Evolutionary conservation across 2,113 vertebrate genomes (phyloP), one percentile per base, ranked within the genome.

Genomic region (Chlorocebus sabaeus): DNA sequence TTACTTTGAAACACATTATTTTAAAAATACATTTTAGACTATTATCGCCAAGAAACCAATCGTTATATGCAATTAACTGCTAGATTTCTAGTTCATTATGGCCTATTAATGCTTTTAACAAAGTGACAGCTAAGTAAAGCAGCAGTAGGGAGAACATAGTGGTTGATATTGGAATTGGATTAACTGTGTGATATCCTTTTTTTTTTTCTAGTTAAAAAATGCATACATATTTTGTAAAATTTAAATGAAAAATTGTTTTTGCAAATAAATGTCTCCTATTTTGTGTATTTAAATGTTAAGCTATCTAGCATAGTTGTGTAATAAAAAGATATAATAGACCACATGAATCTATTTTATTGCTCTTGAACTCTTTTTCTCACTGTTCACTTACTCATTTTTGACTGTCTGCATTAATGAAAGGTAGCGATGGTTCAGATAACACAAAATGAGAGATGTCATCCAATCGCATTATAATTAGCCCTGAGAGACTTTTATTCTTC

Each of bases 41-140:
- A 95, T 93, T 95, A 88, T 97, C 76, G 70, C 73, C 48, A 89
- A 98, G 84, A 97, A 98, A 96, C 52, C 68, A 97, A 75, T 98
- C 75, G 97, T 96, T 97, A 84, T 40, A 52, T 76, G 40, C 78
- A 98, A 97, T 97, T 97, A 98, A 87, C 80, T 94, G 38, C 86
- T 95, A 96, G 61, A 97, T 98, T 98, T 76, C 97, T 98, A 89
- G 61, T 92, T 96, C 95, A 95, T 73, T 93, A 61, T 84, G 92
- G 91, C 52, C 86, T 89, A 67, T 89, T 98, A 97, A 96, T 89
- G 40, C 10, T 96, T 89, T 59, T 84, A 96, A 93, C 57, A 97
- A 93, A 97, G 73, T 92, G 83, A 67, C 68, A 97, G 89, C 73
- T 97, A 97, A 96, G 86, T 96, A 94, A 97, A 96, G 72, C 10